Percentiles rank a stretch among this genome's conserved stretches.
These are phyloP conservation scores for Plodia interpunctella DNA, from an alignment of 1,140 invertebrate species.

Conservation along the genomic window DNA sequence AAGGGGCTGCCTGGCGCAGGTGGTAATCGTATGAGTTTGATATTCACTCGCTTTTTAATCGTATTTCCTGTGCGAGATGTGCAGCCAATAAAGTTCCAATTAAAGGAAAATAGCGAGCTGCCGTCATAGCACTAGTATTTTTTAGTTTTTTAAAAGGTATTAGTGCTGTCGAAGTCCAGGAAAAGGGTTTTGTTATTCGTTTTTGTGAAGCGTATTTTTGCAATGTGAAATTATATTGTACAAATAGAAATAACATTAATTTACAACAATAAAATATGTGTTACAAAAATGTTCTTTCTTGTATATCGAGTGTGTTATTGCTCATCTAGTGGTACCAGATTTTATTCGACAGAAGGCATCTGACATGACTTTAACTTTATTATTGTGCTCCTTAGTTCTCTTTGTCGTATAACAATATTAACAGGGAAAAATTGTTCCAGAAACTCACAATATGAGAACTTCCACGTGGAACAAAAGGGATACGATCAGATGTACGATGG, in stretches of 20 bases:
- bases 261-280: too few relatives aligned
- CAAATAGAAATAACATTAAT: too few relatives aligned
- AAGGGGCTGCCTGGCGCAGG: neutral
- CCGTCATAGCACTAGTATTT: neutral
- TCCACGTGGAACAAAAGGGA: constrained; percentile 74
- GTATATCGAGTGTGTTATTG: too few relatives aligned
- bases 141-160: neutral
- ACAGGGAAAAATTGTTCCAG: constrained; percentile 41
- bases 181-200: too few relatives aligned
- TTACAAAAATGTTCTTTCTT: too few relatives aligned
- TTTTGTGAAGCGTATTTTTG: too few relatives aligned
- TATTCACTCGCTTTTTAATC: constrained; percentile 3
- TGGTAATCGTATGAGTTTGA: neutral
- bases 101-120: neutral
- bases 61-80: neutral
- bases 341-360: too few relatives aligned
- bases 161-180: too few relatives aligned
- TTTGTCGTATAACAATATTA: neutral
- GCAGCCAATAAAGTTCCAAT: neutral
- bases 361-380: too few relatives aligned
- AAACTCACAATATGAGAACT: constrained; percentile 74
- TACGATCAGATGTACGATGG: constrained; percentile 76
- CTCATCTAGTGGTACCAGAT: too few relatives aligned
- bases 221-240: too few relatives aligned
- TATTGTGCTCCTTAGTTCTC: too few relatives aligned